These are phyloP conservation scores for Polydrusus pterygomalis DNA, from an alignment of 2,888 invertebrate genomes.

Conservation along the genomic window DNA sequence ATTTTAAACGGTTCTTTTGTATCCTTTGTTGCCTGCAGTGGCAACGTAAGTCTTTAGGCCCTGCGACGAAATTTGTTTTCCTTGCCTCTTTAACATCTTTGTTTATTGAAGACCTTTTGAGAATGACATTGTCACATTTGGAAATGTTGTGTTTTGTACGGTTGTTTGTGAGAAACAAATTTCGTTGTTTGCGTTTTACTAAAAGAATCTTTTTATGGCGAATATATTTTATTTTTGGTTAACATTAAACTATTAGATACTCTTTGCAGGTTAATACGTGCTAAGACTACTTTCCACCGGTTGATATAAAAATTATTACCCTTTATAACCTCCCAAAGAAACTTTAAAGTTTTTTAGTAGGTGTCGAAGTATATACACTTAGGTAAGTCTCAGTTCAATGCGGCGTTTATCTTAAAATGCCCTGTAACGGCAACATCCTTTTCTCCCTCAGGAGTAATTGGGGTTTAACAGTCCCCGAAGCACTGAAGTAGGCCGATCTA, in stretches of 20 bases:
- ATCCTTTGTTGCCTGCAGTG: slow-evolving; percentile 43
- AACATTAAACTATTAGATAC: no score
- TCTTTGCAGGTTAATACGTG: no score
- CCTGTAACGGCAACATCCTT: slow-evolving; percentile 59
- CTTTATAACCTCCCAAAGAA: slow-evolving; percentile 1
- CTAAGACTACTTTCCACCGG: no score
- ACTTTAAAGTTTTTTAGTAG: slow-evolving; percentile 56
- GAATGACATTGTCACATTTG: slow-evolving; percentile 47
- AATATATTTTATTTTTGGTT: no score
- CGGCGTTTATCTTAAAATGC: slow-evolving; percentile 64
- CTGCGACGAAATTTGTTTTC: slow-evolving; percentile 49
- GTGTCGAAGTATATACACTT: slow-evolving; percentile 63
- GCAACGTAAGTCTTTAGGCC: slow-evolving; percentile 46
- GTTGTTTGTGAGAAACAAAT: neutral
- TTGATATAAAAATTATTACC: neutral
- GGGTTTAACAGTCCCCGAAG: slow-evolving; percentile 63
- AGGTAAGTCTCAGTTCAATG: slow-evolving; percentile 63
- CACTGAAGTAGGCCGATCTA: slow-evolving; percentile 57
- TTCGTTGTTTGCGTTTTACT: neutral
- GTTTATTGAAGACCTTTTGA: slow-evolving; percentile 49
- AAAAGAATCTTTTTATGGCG: no score
- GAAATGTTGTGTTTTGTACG: slow-evolving; percentile 33
- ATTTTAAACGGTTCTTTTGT: slow-evolving; percentile 51
- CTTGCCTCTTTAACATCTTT: slow-evolving; percentile 38
- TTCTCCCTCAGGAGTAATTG: slow-evolving; percentile 67